Conservation (phyloP, 2,113 vertebrate species). For the Narcine bancroftii region DNA sequence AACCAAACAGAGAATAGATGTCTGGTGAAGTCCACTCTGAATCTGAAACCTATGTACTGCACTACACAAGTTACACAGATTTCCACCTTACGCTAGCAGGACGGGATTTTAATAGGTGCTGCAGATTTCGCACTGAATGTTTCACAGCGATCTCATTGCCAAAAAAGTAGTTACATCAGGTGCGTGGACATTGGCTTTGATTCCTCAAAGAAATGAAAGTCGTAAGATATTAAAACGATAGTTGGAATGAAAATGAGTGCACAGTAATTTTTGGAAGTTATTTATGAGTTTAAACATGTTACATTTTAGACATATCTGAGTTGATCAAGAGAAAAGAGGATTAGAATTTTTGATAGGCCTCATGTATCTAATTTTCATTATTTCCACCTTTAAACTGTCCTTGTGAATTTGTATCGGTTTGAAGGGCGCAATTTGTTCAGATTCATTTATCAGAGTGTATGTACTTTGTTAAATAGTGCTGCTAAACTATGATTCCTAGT, state of each 20-base stretch:
- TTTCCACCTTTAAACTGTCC: not conserved
- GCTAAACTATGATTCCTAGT: too few species aligned
- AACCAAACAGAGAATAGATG: not conserved
- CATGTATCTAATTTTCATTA: not conserved
- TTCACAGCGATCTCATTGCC: not conserved
- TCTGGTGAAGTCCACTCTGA: not conserved
- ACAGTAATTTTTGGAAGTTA: not conserved
- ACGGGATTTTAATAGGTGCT: not conserved
- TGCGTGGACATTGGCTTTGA: too few species aligned
- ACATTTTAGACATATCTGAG: not conserved
- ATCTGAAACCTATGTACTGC: not conserved
- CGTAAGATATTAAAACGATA: not conserved
- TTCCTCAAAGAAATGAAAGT: not conserved
- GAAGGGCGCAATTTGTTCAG: not conserved
- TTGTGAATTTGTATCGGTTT: not conserved
- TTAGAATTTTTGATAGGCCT: not conserved
- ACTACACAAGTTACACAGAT: not conserved
- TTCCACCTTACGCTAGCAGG: not conserved
- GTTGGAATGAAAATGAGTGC: not conserved
- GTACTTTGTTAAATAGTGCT: not conserved
- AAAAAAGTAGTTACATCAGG: not conserved
- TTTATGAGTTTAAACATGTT: not conserved
- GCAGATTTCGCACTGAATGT: not conserved
- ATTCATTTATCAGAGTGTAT: not conserved
- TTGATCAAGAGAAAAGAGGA: not conserved